phyloP scores from a whole-genome alignment of 2,113 vertebrate genomes.

The Craseonycteris thonglongyai region DNA sequence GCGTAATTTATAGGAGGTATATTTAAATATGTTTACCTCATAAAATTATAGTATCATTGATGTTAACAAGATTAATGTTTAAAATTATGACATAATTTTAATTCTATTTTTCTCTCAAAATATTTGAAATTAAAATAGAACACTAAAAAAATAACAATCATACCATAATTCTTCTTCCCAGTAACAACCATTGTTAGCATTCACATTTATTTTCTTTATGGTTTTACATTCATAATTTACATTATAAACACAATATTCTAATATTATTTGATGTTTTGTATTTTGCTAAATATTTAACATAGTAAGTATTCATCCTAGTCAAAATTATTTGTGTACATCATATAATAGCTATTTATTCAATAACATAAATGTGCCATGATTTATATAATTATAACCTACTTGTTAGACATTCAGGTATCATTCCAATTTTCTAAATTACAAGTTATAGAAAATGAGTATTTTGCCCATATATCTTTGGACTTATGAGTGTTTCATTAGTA shows the following conservation, averaged over 20 bases:
- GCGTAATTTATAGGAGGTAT: neutral
- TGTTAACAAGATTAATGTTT: neutral
- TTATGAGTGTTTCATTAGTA: neutral
- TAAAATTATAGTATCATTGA: neutral
- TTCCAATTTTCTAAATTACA: conserved; percentile 10
- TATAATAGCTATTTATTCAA: neutral
- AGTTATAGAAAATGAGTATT: neutral
- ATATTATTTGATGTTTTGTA: neutral
- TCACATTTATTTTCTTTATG: neutral
- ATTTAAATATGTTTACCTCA: neutral
- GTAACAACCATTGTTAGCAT: neutral
- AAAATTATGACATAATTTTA: neutral
- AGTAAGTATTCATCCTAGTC: neutral
- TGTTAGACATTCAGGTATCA: neutral
- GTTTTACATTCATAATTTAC: neutral
- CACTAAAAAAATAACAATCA: neutral
- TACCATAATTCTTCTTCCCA: neutral
- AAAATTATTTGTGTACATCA: neutral
- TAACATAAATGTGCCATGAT: neutral
- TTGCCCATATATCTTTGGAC: neutral
- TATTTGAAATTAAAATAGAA: neutral
- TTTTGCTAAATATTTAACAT: neutral
- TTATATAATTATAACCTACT: neutral
- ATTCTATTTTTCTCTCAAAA: neutral
- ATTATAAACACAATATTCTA: neutral